phyloP scores from a whole-genome alignment of 2,113 vertebrate species.

The Addax nasomaculatus region DNA sequence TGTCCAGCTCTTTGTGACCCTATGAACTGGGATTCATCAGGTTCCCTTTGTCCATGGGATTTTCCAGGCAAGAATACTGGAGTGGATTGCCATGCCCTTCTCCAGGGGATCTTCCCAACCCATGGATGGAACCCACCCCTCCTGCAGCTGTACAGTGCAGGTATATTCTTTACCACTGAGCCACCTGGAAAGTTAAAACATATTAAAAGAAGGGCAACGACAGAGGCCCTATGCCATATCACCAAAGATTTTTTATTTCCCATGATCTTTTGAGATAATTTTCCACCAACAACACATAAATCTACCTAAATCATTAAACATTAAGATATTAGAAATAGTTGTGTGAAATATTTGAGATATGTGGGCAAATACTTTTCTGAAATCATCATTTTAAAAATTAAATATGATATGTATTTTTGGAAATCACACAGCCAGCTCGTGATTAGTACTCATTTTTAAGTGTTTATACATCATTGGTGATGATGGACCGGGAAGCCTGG shows the following conservation, averaged over 20 bases:
- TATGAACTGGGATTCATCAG: neutral
- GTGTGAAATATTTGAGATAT: neutral
- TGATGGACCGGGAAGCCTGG: neutral
- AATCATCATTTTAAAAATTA: neutral
- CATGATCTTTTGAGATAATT: neutral
- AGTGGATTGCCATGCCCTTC: neutral
- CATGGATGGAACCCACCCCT: neutral
- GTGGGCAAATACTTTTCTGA: neutral
- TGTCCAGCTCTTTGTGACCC: neutral
- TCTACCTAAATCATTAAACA: neutral
- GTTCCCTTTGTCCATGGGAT: neutral
- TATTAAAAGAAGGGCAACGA: neutral
- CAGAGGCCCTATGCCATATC: neutral
- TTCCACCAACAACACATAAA: neutral
- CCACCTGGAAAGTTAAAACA: neutral
- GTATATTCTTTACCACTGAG: neutral
- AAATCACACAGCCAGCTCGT: neutral
- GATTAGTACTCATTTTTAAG: neutral
- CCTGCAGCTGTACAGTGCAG: neutral
- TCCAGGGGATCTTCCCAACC: neutral
- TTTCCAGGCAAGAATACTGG: neutral
- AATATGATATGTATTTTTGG: neutral
- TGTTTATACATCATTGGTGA: neutral
- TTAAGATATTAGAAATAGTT: neutral
- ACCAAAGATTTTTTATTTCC: neutral